Percentiles rank a stretch among this genome's conserved stretches.
phyloP scores from a whole-genome alignment of 2,113 vertebrate genomes.

The Bos taurus region DNA sequence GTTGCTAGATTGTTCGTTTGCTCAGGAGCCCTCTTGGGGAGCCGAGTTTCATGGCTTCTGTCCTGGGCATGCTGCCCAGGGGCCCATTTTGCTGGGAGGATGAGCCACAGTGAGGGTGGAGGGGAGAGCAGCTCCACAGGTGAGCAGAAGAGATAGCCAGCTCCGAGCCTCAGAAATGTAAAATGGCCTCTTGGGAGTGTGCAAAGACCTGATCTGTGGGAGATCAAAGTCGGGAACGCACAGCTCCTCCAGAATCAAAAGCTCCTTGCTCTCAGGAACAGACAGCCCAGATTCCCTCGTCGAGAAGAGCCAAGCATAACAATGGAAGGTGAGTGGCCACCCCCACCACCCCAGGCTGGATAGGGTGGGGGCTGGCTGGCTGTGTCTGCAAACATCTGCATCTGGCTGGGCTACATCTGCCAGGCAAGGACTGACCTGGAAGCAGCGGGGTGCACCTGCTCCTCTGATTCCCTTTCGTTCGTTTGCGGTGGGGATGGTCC shows the following conservation, averaged over 20 bases:
- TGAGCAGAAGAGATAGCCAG: slow-evolving; percentile 47
- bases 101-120: background rate
- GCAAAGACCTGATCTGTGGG: slow-evolving; percentile 79
- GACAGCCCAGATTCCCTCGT: slow-evolving; percentile 44
- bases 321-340: background rate
- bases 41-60: background rate
- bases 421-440: slow-evolving; percentile 43
- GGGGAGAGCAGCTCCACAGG: slow-evolving; percentile 45
- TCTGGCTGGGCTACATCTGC: slow-evolving; percentile 66
- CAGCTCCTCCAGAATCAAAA: slow-evolving; percentile 77
- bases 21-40: background rate
- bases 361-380: background rate
- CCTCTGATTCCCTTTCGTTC: background rate
- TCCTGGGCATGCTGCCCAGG: slow-evolving; percentile 31
- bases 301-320: slow-evolving; percentile 49
- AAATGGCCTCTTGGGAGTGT: slow-evolving; percentile 79
- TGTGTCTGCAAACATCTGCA: slow-evolving; percentile 60
- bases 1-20: background rate
- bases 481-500: background rate
- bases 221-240: slow-evolving; percentile 80
- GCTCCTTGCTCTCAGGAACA: slow-evolving; percentile 69
- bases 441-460: slow-evolving; percentile 17
- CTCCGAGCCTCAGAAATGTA: slow-evolving; percentile 79
- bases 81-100: slow-evolving; percentile 24
- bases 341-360: background rate